These are phyloP conservation scores for Apamea monoglypha DNA, from an alignment of 2,888 invertebrate genomes.

Conservation along the genomic window DNA sequence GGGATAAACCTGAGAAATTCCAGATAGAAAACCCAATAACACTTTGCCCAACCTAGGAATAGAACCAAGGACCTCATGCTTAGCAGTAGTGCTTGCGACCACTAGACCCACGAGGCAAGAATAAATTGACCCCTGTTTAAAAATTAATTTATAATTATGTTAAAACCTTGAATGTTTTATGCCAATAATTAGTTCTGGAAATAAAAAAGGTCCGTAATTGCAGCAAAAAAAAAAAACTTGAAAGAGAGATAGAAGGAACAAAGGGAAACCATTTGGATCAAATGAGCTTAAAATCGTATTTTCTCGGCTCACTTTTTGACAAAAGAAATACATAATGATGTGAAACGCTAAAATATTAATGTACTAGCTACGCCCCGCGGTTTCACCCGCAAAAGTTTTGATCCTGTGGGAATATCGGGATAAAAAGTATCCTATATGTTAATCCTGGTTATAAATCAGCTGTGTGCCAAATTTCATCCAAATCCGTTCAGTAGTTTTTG, in stretches of 20 bases:
- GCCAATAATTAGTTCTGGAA: constrained; percentile 20
- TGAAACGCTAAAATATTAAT: background rate
- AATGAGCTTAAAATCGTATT: constrained; percentile 32
- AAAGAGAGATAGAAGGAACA: constrained; percentile 7
- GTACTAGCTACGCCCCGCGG: too few species aligned
- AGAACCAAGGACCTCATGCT: background rate
- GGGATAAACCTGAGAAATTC: background rate
- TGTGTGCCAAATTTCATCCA: too few species aligned
- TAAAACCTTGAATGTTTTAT: background rate
- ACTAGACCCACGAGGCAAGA: background rate
- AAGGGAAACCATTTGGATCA: constrained; percentile 31
- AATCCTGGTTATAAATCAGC: too few species aligned
- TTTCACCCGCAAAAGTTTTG: too few species aligned
- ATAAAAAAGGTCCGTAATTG: constrained; percentile 34
- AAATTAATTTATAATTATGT: background rate
- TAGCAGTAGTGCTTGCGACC: background rate
- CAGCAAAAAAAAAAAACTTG: constrained; percentile 37
- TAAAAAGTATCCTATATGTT: too few species aligned
- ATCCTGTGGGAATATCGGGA: too few species aligned
- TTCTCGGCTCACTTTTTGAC: constrained; percentile 4
- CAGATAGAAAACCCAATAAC: background rate
- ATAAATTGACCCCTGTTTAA: background rate
- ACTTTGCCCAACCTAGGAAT: background rate
- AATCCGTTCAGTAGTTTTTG: too few species aligned
- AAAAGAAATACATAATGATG: constrained; percentile 12